phyloP scores from a whole-genome alignment of 2,113 vertebrate species.

The Chascanopsetta lugubris region DNA sequence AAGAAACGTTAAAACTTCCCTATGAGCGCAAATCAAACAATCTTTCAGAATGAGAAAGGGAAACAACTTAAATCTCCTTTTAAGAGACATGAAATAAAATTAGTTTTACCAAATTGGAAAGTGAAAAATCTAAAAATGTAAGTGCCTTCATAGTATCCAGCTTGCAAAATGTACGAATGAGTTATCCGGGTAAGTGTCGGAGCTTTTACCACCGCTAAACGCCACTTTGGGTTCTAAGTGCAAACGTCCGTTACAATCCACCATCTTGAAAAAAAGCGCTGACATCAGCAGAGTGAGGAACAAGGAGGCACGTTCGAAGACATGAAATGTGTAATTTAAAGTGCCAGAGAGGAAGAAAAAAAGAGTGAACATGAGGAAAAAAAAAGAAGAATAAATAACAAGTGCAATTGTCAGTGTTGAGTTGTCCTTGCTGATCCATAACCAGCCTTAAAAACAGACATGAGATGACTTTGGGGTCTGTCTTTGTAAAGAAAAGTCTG shows the following conservation, averaged over 20 bases:
- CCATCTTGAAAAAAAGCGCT: constrained; percentile 1
- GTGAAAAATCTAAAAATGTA: not conserved
- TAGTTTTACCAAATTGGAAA: not conserved
- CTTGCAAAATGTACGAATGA: constrained; percentile 24
- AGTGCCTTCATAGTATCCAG: constrained; percentile 14
- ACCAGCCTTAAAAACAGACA: constrained; percentile 1
- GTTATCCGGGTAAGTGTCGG: constrained; percentile 49
- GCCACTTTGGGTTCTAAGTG: constrained; percentile 31
- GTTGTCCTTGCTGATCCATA: constrained; percentile 1
- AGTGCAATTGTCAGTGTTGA: constrained; percentile 17
- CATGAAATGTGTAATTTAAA: not conserved
- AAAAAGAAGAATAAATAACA: constrained; percentile 8
- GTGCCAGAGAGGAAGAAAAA: not conserved
- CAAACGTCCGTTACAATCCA: constrained; percentile 1
- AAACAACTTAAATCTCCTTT: not conserved
- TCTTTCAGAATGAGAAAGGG: constrained; percentile 16
- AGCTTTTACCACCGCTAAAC: constrained; percentile 22
- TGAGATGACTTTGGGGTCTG: not conserved
- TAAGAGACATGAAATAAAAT: constrained; percentile 18
- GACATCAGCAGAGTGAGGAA: not conserved
- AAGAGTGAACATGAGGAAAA: constrained; percentile 3
- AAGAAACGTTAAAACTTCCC: not conserved
- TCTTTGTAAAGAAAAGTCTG: constrained; percentile 6
- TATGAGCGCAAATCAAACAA: constrained; percentile 10
- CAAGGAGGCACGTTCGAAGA: not conserved